phyloP scores from a whole-genome alignment of 2,888 invertebrate genomes.

The Tetranychus piercei region DNA sequence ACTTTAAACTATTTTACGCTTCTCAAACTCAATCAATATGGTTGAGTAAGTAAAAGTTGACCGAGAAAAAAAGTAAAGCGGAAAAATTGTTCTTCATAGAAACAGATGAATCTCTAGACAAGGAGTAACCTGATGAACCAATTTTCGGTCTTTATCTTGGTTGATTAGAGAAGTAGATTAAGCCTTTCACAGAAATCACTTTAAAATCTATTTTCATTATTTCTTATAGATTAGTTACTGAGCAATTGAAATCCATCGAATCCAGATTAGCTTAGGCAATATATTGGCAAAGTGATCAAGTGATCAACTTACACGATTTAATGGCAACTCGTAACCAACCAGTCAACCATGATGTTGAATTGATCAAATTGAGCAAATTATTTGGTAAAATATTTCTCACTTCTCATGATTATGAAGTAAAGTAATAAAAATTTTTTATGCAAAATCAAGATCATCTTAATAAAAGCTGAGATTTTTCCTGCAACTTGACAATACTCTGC shows the following conservation, averaged over 20 bases:
- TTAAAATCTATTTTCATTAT: too few species aligned
- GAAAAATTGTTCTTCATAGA: not conserved
- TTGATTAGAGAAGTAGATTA: too few species aligned
- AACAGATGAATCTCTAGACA: not conserved
- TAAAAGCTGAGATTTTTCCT: not conserved
- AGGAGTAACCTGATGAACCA: not conserved
- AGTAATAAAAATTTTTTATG: not conserved
- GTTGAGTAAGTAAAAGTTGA: constrained; percentile 1
- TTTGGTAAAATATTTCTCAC: not conserved
- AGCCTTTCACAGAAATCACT: too few species aligned
- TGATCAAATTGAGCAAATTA: not conserved
- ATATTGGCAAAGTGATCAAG: too few species aligned
- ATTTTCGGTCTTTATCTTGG: not conserved
- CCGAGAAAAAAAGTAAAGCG: not conserved
- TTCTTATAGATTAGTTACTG: too few species aligned
- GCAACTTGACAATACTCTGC: not conserved
- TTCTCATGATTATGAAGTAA: not conserved
- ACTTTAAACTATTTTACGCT: not conserved
- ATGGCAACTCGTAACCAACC: not conserved
- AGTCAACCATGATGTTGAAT: not conserved
- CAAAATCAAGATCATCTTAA: not conserved
- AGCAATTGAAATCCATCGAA: too few species aligned
- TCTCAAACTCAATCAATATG: not conserved
- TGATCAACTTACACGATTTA: too few species aligned
- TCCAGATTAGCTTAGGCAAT: too few species aligned